Percentiles rank a stretch among this genome's conserved stretches.
These are phyloP conservation scores for Agrenia bidenticulata DNA, from an alignment of 2,888 invertebrate species.

Conservation along the genomic window DNA sequence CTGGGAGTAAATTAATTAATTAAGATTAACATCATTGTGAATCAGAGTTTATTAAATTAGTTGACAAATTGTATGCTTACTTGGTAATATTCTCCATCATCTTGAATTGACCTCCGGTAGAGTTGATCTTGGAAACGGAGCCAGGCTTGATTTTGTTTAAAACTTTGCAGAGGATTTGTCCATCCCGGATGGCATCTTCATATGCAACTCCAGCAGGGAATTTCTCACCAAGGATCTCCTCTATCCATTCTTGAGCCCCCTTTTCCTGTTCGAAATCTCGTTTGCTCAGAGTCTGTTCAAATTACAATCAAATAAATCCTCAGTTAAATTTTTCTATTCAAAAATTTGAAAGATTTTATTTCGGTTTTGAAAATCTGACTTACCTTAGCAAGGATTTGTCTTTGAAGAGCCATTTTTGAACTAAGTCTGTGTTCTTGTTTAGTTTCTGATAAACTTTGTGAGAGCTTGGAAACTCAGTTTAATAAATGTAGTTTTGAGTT, in stretches of 20 bases:
- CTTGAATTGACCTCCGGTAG: slow-evolving; percentile 94
- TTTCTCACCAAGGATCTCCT: slow-evolving; percentile 79
- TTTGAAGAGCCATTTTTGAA: slow-evolving; percentile 85
- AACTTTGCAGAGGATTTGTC: slow-evolving; percentile 86
- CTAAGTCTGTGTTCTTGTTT: not conserved
- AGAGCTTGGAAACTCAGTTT: too few species aligned
- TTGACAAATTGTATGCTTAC: slow-evolving; percentile 61
- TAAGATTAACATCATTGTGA: too few species aligned
- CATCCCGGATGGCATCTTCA: slow-evolving; percentile 89
- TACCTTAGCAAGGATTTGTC: slow-evolving; percentile 88
- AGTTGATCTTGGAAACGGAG: slow-evolving; percentile 85
- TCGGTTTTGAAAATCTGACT: slow-evolving; percentile 54
- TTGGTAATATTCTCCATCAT: slow-evolving; percentile 99
- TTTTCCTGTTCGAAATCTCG: slow-evolving; percentile 77
- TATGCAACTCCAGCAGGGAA: slow-evolving; percentile 78
- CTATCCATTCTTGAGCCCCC: slow-evolving; percentile 92
- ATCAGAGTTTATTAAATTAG: not conserved
- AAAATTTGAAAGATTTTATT: too few species aligned
- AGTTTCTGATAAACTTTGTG: slow-evolving; percentile 20
- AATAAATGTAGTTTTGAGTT: not conserved
- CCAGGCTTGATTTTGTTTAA: slow-evolving; percentile 93
- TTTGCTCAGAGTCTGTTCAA: slow-evolving; percentile 73
- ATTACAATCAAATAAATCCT: slow-evolving; percentile 12
- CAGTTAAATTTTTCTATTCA: not conserved
- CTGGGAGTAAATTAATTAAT: too few species aligned